These are phyloP conservation scores for Dynastes tityus DNA, from an alignment of 2,888 invertebrate genomes.

Conservation along the genomic window DNA sequence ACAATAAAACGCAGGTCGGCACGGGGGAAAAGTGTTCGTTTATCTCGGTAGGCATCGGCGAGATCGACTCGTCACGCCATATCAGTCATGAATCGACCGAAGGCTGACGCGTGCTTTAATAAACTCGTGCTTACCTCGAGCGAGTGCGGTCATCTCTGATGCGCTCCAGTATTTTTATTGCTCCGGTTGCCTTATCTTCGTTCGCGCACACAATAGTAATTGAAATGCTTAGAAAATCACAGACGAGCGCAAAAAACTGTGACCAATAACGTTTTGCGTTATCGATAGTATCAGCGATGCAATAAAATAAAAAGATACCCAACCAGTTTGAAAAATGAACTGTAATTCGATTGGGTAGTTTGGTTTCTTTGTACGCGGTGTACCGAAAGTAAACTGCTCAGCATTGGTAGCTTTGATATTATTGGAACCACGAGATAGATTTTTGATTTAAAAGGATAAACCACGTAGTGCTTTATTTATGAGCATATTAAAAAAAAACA, in stretches of 20 bases:
- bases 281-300: not conserved
- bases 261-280: constrained; percentile 10
- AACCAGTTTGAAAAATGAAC: too few species aligned
- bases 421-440: too few species aligned
- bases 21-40: constrained; percentile 24
- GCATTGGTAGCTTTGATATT: too few species aligned
- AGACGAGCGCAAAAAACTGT: constrained; percentile 29
- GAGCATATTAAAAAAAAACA: too few species aligned
- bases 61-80: constrained; percentile 50
- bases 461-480: too few species aligned
- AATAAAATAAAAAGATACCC: not conserved
- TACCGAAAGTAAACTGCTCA: too few species aligned
- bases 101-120: constrained; percentile 55
- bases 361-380: too few species aligned
- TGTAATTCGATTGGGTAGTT: too few species aligned
- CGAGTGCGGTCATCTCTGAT: constrained; percentile 46
- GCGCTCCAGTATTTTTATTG: constrained; percentile 41
- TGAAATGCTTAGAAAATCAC: constrained; percentile 41
- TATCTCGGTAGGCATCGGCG: constrained; percentile 39
- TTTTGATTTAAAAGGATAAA: too few species aligned
- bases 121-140: constrained; percentile 60
- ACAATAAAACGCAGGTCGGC: constrained; percentile 34
- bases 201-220: constrained; percentile 38
- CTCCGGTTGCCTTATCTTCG: constrained; percentile 41
- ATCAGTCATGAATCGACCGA: constrained; percentile 52